Base-by-base conservation (phyloP, 2,797 vertebrate species). In the Pogonophryne albipinna region DNA sequence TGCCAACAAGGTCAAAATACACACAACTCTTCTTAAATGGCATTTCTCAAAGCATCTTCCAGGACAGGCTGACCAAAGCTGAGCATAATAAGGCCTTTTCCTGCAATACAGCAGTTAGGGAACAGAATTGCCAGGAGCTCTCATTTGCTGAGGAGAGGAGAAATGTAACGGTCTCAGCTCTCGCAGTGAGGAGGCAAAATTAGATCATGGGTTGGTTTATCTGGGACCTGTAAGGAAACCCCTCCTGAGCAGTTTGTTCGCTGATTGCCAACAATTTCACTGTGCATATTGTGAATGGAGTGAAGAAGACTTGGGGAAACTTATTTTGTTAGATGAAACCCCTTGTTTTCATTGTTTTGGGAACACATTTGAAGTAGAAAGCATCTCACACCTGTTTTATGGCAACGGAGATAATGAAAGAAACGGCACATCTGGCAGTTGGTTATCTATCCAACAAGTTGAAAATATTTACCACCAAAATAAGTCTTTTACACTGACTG, bases 151-250 rank as follows among this genome's bases (percentile, higher is more conserved):
- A 71, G 65, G 62, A 66, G 74, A 55, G 66, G 56, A 77, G 71
- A 71, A 60, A 86, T 71, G 17, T 79, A 86, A 87, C 83, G 86
- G 65, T 45, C 62, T 64, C 38, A 19, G 79, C 73, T 87, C 80
- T 75, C 57, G 74, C 64, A 69, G 80, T 2, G 67, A 82, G 73
- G 53, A 59, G 52, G 77, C 72, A 77, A 76, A 81, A 70, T 45
- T 79, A 82, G 46, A 86, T 90, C 82, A 80, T 86, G 69, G 73
- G 60, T 56, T 61, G 56, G 75, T 75, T 74, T 88, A 57, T 72
- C 10, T 38, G 52, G 76, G 76, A 87, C 75, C 79, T 70, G 62
- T 71, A 69, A 84, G 80, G 76, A 84, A 87, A 74, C 47, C 77
- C 76, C 81, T 78, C 71, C 76, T 60, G 75, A 82, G 86, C 74